These are phyloP conservation scores for Fistularia tabacaria DNA, from an alignment of 2,797 vertebrate species.

Conservation along the genomic window DNA sequence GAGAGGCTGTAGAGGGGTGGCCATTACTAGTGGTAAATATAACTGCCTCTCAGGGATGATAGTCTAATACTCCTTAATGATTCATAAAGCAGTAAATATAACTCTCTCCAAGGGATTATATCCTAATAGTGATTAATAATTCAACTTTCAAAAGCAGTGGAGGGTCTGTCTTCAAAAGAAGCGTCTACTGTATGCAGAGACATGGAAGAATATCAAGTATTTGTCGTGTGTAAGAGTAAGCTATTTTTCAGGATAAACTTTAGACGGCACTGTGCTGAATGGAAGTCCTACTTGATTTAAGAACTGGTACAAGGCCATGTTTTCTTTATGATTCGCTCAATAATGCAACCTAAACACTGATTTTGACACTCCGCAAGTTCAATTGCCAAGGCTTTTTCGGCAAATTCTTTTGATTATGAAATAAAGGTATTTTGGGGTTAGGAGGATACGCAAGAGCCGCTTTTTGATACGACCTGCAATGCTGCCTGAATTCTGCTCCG, in stretches of 20 bases:
- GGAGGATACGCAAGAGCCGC: slow-evolving; percentile 3
- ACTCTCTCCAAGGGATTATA: slow-evolving; percentile 67
- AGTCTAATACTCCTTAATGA: slow-evolving; percentile 76
- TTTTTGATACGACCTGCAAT: not conserved
- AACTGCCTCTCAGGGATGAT: slow-evolving; percentile 73
- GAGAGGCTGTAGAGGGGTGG: slow-evolving; percentile 58
- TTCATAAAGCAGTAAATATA: slow-evolving; percentile 77
- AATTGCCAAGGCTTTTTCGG: not conserved
- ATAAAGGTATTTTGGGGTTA: slow-evolving; percentile 1
- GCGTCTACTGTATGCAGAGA: slow-evolving; percentile 11
- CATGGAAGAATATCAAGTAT: slow-evolving; percentile 15
- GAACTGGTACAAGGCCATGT: slow-evolving; percentile 4
- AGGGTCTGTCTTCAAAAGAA: slow-evolving; percentile 35
- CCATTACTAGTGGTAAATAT: slow-evolving; percentile 80
- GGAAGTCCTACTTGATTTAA: not conserved
- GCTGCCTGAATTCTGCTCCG: not conserved
- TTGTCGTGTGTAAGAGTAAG: slow-evolving; percentile 1
- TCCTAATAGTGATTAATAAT: slow-evolving; percentile 74
- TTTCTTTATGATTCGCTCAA: slow-evolving; percentile 20
- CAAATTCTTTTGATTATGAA: slow-evolving; percentile 1
- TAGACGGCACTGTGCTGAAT: slow-evolving; percentile 2
- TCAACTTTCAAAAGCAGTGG: slow-evolving; percentile 59
- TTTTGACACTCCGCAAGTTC: slow-evolving; percentile 1
- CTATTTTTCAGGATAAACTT: slow-evolving; percentile 11
- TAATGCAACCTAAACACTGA: not conserved